phyloP scores from a whole-genome alignment of 2,113 vertebrate genomes.

The Channa argus region DNA sequence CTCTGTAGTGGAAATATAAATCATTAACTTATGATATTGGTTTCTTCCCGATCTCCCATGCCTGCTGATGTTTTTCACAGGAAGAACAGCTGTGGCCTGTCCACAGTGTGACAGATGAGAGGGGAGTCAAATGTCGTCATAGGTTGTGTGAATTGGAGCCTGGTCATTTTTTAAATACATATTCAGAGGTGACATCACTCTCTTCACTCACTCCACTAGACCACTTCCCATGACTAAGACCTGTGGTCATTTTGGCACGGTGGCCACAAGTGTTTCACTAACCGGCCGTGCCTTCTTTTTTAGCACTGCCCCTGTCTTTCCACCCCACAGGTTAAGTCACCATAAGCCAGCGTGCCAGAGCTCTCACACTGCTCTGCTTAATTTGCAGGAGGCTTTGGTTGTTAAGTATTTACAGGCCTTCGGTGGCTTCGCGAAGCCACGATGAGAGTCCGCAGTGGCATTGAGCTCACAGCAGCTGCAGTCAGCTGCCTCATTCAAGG shows the following conservation, averaged over 20 bases:
- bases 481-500: slow-evolving; percentile 54
- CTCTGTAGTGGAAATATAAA: no score
- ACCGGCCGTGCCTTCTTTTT: neutral
- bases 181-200: slow-evolving; percentile 36
- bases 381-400: slow-evolving; percentile 36
- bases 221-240: slow-evolving; percentile 46
- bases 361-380: slow-evolving; percentile 41
- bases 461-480: slow-evolving; percentile 62
- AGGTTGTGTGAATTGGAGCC: slow-evolving; percentile 22
- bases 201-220: neutral
- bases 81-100: slow-evolving; percentile 5
- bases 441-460: slow-evolving; percentile 25
- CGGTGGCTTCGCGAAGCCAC: slow-evolving; percentile 34
- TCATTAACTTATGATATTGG: neutral
- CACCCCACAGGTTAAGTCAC: slow-evolving; percentile 52
- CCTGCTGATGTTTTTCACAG: slow-evolving; percentile 3
- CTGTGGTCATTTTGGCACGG: slow-evolving; percentile 31
- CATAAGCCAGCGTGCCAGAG: slow-evolving; percentile 26
- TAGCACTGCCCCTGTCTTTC: neutral
- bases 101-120: neutral
- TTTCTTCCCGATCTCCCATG: neutral
- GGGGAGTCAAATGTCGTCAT: slow-evolving; percentile 15
- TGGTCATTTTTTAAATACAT: neutral
- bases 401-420: slow-evolving; percentile 64
- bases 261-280: slow-evolving; percentile 23